Evolutionary conservation across 2,113 vertebrate species (phyloP), one percentile per base, ranked within the genome.

Genomic region (Sceloporus undulatus): DNA sequence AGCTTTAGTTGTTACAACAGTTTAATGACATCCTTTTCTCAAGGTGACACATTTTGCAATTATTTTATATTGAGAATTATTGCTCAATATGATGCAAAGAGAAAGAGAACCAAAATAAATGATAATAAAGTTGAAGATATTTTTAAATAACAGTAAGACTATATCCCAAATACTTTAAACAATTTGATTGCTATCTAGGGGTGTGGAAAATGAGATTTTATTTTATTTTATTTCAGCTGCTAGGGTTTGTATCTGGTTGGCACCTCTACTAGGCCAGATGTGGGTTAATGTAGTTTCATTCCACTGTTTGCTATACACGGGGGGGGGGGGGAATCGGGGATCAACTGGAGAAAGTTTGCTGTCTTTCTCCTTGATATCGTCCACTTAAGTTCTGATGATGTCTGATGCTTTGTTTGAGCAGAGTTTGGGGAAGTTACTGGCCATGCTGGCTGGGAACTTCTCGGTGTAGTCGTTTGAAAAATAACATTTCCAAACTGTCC

Each of bases 131-230:
- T 87, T 73, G 27, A 52, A n/a, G 82, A 42, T n/a, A 52, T 5
- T 79, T 79, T 79, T 59, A 79, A 65, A 29, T 14, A 66, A 21
- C 5, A 25, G 76, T 38, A 81, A 91, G 87, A 90, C 75, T 52
- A 74, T 82, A 87, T 89, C 92, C 89, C 18, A 40, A 75, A 54
- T n/a, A 79, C 27, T 85, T 82, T 84, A 52, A 29, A 90, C 87
- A 34, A 79, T 42, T 85, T 94, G 89, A 92, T 88, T 91, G 80
- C 14, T 71, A 34, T 76, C 65, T 68, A 88, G 81, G 80, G 88
- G 94, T 79, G 91, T 6, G 34, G 70, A 92, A 16, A 86, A 85
- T 56, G 88, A 87, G 94, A 82, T 91, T n/a, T 93, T 90, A 90
- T 90, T 79, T 38, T 75, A 16, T 38, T 11, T 18, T 34, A 16